Conservation (phyloP, 2,888 invertebrate genomes). For the Eupithecia insigniata region DNA sequence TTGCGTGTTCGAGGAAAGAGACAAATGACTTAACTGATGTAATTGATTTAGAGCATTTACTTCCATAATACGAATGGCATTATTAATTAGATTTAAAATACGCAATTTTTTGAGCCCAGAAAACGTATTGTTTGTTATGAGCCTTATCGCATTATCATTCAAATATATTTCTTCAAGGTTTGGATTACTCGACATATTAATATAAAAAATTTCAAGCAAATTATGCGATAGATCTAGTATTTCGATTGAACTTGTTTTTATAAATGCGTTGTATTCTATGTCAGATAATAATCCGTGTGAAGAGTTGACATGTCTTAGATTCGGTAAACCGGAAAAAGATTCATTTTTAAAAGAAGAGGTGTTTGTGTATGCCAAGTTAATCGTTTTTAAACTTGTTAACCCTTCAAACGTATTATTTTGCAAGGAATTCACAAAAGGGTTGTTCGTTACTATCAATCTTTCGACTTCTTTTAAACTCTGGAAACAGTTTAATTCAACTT, state of each 20-base stretch:
- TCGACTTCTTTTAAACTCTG: slow-evolving; percentile 24
- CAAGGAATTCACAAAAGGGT: slow-evolving; percentile 32
- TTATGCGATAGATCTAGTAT: slow-evolving; percentile 43
- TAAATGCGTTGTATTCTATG: slow-evolving; percentile 39
- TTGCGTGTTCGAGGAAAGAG: slow-evolving; percentile 39
- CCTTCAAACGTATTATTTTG: slow-evolving; percentile 33
- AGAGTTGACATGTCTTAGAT: slow-evolving; percentile 35
- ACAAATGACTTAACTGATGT: slow-evolving; percentile 32
- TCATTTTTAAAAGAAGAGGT: slow-evolving; percentile 32
- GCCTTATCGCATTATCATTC: slow-evolving; percentile 40
- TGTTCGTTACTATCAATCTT: slow-evolving; percentile 20
- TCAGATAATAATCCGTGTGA: slow-evolving; percentile 39
- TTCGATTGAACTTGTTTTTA: slow-evolving; percentile 35
- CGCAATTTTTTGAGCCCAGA: slow-evolving; percentile 32
- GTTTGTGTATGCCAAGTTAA: slow-evolving; percentile 33
- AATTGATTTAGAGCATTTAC: slow-evolving; percentile 28
- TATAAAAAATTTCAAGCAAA: slow-evolving; percentile 35
- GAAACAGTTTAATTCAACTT: slow-evolving; percentile 32
- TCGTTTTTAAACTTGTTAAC: slow-evolving; percentile 23
- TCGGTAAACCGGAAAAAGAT: slow-evolving; percentile 36
- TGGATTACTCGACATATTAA: slow-evolving; percentile 38
- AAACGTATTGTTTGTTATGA: slow-evolving; percentile 38
- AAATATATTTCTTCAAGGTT: slow-evolving; percentile 40
- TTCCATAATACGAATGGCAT: slow-evolving; percentile 38
- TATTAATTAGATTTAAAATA: slow-evolving; percentile 38